Base-by-base conservation (phyloP, 2,113 vertebrate genomes). In the Solea senegalensis region DNA sequence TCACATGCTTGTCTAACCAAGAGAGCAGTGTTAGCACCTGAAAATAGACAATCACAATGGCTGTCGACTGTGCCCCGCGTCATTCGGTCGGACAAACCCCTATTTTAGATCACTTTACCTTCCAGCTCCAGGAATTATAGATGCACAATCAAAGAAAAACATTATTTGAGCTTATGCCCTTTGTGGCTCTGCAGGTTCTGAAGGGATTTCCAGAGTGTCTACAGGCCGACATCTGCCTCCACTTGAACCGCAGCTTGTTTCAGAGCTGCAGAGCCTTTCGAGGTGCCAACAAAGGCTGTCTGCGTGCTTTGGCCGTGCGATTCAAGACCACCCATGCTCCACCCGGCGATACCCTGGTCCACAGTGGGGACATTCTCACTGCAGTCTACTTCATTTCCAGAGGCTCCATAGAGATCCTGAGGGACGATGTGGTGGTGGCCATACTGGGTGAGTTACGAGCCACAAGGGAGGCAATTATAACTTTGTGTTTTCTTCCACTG, bases 141-240 rank as follows among this genome's bases (percentile, higher is more conserved):
- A 16, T 63, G 5, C 16, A 65, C 13, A 9, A 26, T n/a, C 5
- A 76, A 27, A 2, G 1, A 21, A 28, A 48, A 8, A 40, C 2
- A 28, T 9, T 3, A 28, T 16, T 59, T 0, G 4, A 60, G 14
- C 13, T 3, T 3, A 0, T 57, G 40, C 0, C 3, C 71, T 74
- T 52, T 60, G 51, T 67, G 9, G 46, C 0, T 89, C 26, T 61
- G 61, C 80, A 99, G 98, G 98, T 99, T 78, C 87, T 99, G 86
- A 99, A 99, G 85, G 98, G 98, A 15, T 99, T 99, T 85, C 98
- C 98, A 0, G 98, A 99, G 93, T 99, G 97, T 89, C 94, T 99
- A 74, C 98, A 99, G 90, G 98, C 97, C 0, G 98, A 99, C 83
- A 99, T 99, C 92, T 99, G 98, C 86, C 94, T 99, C 54, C 98